Conservation (phyloP, 2,888 invertebrate species). For the Phortica okadai region DNA sequence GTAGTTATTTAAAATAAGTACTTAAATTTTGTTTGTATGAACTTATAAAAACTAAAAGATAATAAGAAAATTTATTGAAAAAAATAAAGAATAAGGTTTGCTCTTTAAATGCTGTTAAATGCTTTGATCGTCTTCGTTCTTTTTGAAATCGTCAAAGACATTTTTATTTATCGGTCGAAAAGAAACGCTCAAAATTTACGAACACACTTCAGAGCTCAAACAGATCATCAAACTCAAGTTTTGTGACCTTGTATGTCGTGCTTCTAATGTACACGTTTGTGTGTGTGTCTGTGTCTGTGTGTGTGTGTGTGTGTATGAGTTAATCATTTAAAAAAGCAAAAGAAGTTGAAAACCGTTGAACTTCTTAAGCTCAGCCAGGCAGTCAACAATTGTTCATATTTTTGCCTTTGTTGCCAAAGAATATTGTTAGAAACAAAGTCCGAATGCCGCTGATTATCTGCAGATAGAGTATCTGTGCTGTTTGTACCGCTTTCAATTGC, state of each 20-base stretch:
- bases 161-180: no score
- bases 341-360: not conserved
- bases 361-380: not conserved
- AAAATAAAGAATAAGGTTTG: no score
- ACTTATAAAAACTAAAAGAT: no score
- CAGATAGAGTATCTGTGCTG: not conserved
- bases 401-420: not conserved
- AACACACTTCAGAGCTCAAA: slow-evolving; percentile 4
- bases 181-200: not conserved
- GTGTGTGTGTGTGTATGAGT: not conserved
- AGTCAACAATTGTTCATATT: not conserved
- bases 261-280: not conserved
- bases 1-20: no score
- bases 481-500: slow-evolving; percentile 30
- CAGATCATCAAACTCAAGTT: slow-evolving; percentile 40
- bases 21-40: no score
- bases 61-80: no score
- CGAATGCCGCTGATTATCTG: not conserved
- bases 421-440: not conserved
- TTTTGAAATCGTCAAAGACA: no score
- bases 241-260: slow-evolving; percentile 38
- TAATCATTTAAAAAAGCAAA: not conserved
- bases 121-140: no score
- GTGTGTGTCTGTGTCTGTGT: no score
- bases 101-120: no score